Percentiles rank a stretch among this genome's conserved stretches.
These are phyloP conservation scores for Laspeyria flexula DNA, from an alignment of 2,888 invertebrate species.

Conservation along the genomic window DNA sequence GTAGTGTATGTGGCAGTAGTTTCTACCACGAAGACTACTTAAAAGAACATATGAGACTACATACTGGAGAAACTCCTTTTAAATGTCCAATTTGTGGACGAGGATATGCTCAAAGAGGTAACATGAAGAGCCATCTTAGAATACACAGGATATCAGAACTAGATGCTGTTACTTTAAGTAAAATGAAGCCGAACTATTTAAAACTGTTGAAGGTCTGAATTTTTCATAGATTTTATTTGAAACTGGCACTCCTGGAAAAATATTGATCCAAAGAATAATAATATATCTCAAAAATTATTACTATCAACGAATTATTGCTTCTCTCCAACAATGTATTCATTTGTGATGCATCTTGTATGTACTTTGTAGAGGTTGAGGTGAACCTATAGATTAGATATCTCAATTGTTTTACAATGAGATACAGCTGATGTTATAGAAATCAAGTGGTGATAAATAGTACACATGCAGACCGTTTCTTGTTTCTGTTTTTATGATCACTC, in stretches of 20 bases:
- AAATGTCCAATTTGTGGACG: constrained; percentile 79
- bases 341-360: no score
- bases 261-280: no score
- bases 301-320: no score
- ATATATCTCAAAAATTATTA: no score
- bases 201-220: constrained; percentile 65
- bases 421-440: no score
- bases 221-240: neutral
- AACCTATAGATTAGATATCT: no score
- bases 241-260: neutral
- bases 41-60: constrained; percentile 78
- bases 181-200: constrained; percentile 74
- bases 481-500: no score
- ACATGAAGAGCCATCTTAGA: constrained; percentile 80
- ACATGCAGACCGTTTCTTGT: no score
- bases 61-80: constrained; percentile 81
- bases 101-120: constrained; percentile 78
- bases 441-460: no score
- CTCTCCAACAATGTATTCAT: no score
- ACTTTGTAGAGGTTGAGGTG: no score
- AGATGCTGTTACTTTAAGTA: constrained; percentile 63
- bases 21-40: constrained; percentile 79
- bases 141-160: constrained; percentile 75
- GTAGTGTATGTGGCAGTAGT: constrained; percentile 68
- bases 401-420: no score